phyloP scores from a whole-genome alignment of 2,797 vertebrate species.

The Propithecus perrieri region DNA sequence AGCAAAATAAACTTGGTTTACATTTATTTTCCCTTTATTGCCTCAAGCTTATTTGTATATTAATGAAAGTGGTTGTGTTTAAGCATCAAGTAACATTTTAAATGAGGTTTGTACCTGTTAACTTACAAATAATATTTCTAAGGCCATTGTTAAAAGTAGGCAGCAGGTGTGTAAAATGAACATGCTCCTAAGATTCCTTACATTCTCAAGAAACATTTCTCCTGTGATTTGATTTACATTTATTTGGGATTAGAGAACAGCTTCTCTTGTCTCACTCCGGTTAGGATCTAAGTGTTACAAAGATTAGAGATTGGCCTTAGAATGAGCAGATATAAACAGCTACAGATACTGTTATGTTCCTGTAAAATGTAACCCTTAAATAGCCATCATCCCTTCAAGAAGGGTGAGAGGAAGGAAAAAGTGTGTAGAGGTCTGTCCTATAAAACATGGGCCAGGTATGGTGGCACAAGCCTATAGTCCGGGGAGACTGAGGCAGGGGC shows the following conservation, averaged over 20 bases:
- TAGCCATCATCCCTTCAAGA: neutral
- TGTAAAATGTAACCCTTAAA: neutral
- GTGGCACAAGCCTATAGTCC: neutral
- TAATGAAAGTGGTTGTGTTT: conserved; percentile 47
- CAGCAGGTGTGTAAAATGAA: neutral
- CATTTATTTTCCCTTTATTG: conserved; percentile 90
- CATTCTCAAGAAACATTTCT: neutral
- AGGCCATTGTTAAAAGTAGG: neutral
- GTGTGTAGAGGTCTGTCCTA: neutral
- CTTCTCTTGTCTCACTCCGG: neutral
- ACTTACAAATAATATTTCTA: neutral
- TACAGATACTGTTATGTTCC: neutral
- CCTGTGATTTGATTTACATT: neutral
- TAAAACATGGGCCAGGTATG: neutral
- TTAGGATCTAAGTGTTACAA: neutral
- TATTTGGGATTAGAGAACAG: neutral
- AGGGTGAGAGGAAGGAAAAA: neutral
- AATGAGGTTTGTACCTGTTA: neutral
- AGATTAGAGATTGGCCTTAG: neutral
- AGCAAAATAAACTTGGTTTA: conserved; percentile 98
- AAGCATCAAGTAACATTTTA: neutral
- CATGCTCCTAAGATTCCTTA: neutral
- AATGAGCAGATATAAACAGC: neutral
- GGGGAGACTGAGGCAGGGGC: neutral
- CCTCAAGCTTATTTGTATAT: conserved; percentile 78